Evolutionary conservation across 2,888 invertebrate species (phyloP), one percentile per base, ranked within the genome.

Genomic region (Trachelus stipa): DNA sequence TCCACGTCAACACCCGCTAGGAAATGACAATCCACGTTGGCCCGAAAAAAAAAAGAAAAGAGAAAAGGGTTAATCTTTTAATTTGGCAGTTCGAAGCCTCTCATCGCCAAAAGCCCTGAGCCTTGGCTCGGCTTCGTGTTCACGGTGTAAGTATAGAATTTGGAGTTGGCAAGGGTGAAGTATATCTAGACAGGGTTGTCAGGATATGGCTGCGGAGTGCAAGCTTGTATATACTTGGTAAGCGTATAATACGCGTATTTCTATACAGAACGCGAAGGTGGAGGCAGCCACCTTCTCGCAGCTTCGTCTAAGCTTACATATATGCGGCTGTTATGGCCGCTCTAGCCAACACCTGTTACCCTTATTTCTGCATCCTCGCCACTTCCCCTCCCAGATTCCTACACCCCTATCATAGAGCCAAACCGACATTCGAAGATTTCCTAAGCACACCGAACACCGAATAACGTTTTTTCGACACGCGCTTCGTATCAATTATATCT

Each of bases 331-430:
- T 82, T 85, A 82, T 83, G 80, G 76, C 81, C 83, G 80, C 85
- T 86, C 85, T 85, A 87, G 87, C 85, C 86, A 86, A 84, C 89
- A 89, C 89, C 89, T 89, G 88, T 89, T 89, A 89, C 87, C 87
- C 85, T 86, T 71, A 71, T 71, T 34, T 34, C 71, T 71, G 71
- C 71, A 71, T 71, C 71, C 33, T 34, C 71, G 31, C 69, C 34
- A 68, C 12, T 69, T 74, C 35, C 34, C 15, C 73, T 73, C 76
- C 34, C 15, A 11, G 69, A 68, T n/a, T 40, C 71, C 74, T 12
- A 3, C 31, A 71, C 12, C 71, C 33, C 31, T 12, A 56, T 23
- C 56, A 9, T 23, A 56, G 2, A 9, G 9, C 23, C 9, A 56
- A 56, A 56, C 23, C 9, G 23, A 23, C 56, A 9, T 56, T 56